Evolutionary conservation across 2,113 vertebrate species (phyloP), one percentile per base, ranked within the genome.

Genomic region (Anthoscopus minutus): DNA sequence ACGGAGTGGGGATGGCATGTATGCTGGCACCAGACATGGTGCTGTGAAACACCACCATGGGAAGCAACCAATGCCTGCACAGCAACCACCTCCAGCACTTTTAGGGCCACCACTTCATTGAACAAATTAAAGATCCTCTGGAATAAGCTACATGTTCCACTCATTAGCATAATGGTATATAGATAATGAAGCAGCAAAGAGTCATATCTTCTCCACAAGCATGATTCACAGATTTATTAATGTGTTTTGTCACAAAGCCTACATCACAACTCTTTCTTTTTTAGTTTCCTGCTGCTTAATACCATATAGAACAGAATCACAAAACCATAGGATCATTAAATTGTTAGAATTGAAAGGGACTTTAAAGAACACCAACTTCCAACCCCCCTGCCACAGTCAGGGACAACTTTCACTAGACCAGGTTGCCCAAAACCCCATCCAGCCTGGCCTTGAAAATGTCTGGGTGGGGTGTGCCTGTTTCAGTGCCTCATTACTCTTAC

Each of bases 21-120:
- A 0, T 1, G 3, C 44, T 78, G 40, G 13, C 31, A 38, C 27
- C 1, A 1, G 38, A 31, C 4, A 18, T 0, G 24, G n/a, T n/a
- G n/a, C n/a, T n/a, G n/a, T n/a, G n/a, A 38, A 37, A 25, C 8
- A 45, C 14, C 28, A 44, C 33, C 37, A 30, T 38, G 27, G n/a
- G 28, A n/a, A 53, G 10, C 2, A 30, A 1, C 0, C 15, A 44
- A 1, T 35, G 16, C 6, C 23, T 2, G 0, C 40, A 25, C 18
- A 80, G 11, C 23, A 80, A 22, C 18, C 5, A 33, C 7, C 21
- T 56, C 28, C 28, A 57, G 11, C 27, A 27, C 11, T 56, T 87
- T 44, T 24, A 81, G 10, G 56, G 14, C 8, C 27, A 73, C 16
- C 10, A 33, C 8, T 44, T 21, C 27, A 24, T 2, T 56, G 45